phyloP scores from a whole-genome alignment of 2,797 vertebrate genomes.

The Protosalanx chinensis region DNA sequence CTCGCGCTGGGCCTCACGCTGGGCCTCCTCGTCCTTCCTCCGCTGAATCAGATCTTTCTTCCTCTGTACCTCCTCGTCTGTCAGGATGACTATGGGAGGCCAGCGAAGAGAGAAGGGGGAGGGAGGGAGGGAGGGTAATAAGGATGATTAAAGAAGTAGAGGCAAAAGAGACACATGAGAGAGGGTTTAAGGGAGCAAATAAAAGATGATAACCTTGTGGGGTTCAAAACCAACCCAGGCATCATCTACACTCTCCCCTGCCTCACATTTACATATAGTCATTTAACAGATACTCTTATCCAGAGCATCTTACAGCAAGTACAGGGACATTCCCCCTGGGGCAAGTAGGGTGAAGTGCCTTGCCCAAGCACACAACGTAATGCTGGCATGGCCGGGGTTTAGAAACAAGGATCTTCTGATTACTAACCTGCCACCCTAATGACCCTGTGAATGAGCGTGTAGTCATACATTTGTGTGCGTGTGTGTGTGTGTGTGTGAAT shows the following conservation, averaged over 20 bases:
- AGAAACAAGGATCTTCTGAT: too few species aligned
- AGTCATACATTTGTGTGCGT: neutral
- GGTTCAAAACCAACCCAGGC: neutral
- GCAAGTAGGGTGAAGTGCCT: too few species aligned
- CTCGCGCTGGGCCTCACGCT: slow-evolving; percentile 83
- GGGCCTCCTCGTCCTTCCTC: slow-evolving; percentile 90
- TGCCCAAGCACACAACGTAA: too few species aligned
- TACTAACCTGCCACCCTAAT: too few species aligned
- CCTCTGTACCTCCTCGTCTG: slow-evolving; percentile 95
- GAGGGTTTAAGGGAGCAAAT: neutral
- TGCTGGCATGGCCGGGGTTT: neutral
- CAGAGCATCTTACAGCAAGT: too few species aligned
- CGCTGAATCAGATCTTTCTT: slow-evolving; percentile 93
- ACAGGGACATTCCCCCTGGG: too few species aligned
- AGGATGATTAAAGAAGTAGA: neutral
- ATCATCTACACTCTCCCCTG: neutral
- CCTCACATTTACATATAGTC: neutral
- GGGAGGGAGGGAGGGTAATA: neutral
- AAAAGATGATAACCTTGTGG: neutral
- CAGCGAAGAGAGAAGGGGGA: neutral
- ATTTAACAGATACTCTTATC: too few species aligned
- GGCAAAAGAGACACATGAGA: neutral
- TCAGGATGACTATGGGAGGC: slow-evolving; percentile 84
- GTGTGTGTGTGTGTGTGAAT: slow-evolving; percentile 15
- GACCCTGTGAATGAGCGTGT: too few species aligned